phyloP scores from a whole-genome alignment of 1,140 invertebrate genomes.

The Apis cerana region DNA sequence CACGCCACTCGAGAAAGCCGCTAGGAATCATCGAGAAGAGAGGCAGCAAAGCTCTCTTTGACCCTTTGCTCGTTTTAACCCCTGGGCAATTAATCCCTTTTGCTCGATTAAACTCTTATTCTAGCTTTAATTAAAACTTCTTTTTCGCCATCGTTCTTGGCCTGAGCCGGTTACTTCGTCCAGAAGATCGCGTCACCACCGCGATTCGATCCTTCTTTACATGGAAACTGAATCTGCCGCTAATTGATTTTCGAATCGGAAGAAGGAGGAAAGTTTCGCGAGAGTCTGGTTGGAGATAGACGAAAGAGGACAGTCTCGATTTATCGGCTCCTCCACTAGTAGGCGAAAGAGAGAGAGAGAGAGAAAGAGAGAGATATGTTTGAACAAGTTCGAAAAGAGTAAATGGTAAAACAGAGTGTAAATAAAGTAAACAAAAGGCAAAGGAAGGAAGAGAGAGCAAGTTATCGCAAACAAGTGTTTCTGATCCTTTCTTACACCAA shows the following conservation, averaged over 20 bases:
- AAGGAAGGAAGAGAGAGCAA: background rate
- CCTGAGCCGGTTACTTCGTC: background rate
- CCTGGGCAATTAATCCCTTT: slow-evolving; percentile 73
- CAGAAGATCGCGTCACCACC: slow-evolving; percentile 57
- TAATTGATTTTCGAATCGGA: slow-evolving; percentile 58
- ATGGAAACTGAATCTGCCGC: slow-evolving; percentile 51
- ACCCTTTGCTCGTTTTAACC: slow-evolving; percentile 64
- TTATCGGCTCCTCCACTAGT: background rate
- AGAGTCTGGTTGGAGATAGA: background rate
- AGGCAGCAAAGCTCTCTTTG: slow-evolving; percentile 50
- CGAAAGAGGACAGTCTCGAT: background rate
- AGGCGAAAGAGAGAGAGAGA: background rate
- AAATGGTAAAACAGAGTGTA: slow-evolving; percentile 26
- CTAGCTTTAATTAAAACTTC: slow-evolving; percentile 75
- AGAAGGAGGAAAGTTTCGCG: slow-evolving; percentile 39
- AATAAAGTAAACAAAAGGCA: slow-evolving; percentile 44
- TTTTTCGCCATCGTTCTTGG: slow-evolving; percentile 57
- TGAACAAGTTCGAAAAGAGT: slow-evolving; percentile 25
- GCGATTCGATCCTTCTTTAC: slow-evolving; percentile 53
- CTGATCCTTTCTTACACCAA: background rate
- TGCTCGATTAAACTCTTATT: slow-evolving; percentile 75
- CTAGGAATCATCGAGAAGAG: slow-evolving; percentile 33
- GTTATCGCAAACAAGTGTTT: slow-evolving; percentile 46
- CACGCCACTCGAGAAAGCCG: slow-evolving; percentile 52
- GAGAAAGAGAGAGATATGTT: background rate